Evolutionary conservation across 2,888 invertebrate species (phyloP).

Genomic region (Azorinus chamasolen): DNA sequence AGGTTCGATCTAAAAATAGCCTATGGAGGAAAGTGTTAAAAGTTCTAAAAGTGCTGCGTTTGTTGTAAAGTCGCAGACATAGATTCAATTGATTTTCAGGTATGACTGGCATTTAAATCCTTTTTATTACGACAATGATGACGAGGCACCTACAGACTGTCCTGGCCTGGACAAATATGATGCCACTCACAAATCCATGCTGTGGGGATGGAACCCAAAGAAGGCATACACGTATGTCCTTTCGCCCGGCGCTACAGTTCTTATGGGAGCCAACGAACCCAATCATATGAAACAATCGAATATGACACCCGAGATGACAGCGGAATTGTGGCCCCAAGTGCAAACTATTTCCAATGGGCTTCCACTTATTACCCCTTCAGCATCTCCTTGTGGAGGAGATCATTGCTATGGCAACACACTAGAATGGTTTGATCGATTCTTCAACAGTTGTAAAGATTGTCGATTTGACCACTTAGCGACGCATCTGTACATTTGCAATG

Average conservation of each 20-base stretch:
- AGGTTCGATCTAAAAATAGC: too few relatives aligned
- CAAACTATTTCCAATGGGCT: conserved; percentile 48
- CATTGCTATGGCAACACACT: conserved; percentile 36
- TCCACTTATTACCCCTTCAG: conserved; percentile 68
- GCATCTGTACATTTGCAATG: conserved; percentile 63
- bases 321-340: conserved; percentile 60
- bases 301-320: conserved; percentile 61
- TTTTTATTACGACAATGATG: too few relatives aligned
- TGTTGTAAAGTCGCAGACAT: too few relatives aligned
- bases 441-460: conserved; percentile 63
- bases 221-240: conserved; percentile 11
- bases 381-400: conserved; percentile 50
- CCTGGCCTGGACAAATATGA: too few relatives aligned
- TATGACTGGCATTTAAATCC: too few relatives aligned
- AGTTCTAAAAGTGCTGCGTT: too few relatives aligned
- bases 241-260: conserved; percentile 45
- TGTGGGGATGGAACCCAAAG: conserved; percentile 55
- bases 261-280: conserved; percentile 73
- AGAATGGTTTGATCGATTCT: conserved; percentile 67
- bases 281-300: conserved; percentile 67
- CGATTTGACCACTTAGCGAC: conserved; percentile 67
- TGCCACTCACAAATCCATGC: conserved; percentile 59
- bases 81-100: too few relatives aligned
- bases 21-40: too few relatives aligned
- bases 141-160: too few relatives aligned